These are phyloP conservation scores for Achlya flavicornis DNA, from an alignment of 2,888 invertebrate species.

Conservation along the genomic window DNA sequence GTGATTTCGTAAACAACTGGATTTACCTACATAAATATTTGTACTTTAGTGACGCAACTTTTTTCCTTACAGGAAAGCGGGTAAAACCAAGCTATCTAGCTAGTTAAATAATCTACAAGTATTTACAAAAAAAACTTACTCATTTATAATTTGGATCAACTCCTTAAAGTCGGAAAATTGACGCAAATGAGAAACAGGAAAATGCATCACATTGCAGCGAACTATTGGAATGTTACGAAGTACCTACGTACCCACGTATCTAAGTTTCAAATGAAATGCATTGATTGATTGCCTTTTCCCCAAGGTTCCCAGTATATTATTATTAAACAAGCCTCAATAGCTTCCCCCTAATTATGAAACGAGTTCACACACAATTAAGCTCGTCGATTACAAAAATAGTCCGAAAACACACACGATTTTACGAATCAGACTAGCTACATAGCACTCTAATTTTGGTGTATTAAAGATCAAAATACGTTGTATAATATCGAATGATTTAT, in stretches of 20 bases:
- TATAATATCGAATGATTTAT: slow-evolving; percentile 33
- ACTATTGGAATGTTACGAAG: not conserved
- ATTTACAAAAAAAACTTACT: too few relatives aligned
- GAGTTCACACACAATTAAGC: slow-evolving; percentile 31
- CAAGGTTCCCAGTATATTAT: not conserved
- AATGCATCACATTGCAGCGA: not conserved
- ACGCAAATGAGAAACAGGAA: not conserved
- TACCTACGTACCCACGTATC: not conserved
- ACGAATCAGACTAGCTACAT: slow-evolving; percentile 17
- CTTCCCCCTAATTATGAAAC: slow-evolving; percentile 17
- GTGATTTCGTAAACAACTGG: slow-evolving; percentile 3
- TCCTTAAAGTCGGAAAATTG: too few relatives aligned
- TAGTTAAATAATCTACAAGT: too few relatives aligned
- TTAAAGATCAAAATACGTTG: slow-evolving; percentile 43
- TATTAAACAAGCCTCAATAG: not conserved
- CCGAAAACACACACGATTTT: slow-evolving; percentile 19
- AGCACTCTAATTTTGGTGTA: slow-evolving; percentile 22
- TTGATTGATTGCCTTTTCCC: not conserved
- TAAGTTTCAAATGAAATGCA: not conserved
- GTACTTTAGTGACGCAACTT: too few relatives aligned
- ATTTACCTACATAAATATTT: not conserved
- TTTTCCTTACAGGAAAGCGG: too few relatives aligned
- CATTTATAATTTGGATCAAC: too few relatives aligned
- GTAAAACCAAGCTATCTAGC: too few relatives aligned
- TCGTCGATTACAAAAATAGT: slow-evolving; percentile 36